Evolutionary conservation across 92 coral and sea anemone genomes (phyloP).

Genomic region (Isaurus tuberculatus): DNA sequence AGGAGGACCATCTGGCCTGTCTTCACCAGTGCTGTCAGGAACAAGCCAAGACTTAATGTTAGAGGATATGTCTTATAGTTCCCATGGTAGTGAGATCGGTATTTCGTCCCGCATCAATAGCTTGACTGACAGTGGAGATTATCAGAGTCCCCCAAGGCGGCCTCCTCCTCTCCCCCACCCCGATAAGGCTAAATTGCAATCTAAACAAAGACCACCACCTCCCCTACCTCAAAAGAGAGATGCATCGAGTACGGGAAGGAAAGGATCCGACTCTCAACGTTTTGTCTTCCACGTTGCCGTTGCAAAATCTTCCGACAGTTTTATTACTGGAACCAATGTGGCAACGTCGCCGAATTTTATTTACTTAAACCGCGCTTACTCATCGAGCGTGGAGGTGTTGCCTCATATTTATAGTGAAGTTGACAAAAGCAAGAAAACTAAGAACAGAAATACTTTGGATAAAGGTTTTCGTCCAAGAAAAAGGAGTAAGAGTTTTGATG

Average conservation of each 20-base stretch:
- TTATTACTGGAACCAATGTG: conserved; percentile 28
- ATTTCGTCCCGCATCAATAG: conserved; percentile 17
- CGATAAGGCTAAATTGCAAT: conserved; percentile 1
- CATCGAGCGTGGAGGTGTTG: conserved; percentile 85
- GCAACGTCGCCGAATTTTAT: conserved; percentile 80
- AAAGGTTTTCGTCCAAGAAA: conserved; percentile 46
- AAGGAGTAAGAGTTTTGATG: conserved; percentile 71
- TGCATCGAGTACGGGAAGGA: conserved; percentile 37
- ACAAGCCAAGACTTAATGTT: conserved; percentile 39
- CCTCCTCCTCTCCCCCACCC: conserved; percentile 56
- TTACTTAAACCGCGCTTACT: conserved; percentile 77
- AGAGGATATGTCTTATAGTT: conserved; percentile 32
- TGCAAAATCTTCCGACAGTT: conserved; percentile 13
- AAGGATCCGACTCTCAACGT: conserved; percentile 21
- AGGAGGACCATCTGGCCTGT: background rate
- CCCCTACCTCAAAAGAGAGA: conserved; percentile 26
- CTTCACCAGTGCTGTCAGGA: conserved; percentile 9
- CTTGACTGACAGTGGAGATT: conserved; percentile 61
- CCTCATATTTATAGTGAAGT: conserved; percentile 81
- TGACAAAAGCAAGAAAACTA: conserved; percentile 77
- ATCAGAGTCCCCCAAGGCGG: conserved; percentile 31
- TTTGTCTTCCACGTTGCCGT: conserved; percentile 4
- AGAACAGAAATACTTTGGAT: conserved; percentile 58
- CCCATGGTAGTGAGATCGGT: conserved; percentile 33
- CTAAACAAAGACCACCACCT: conserved; percentile 29